Evolutionary conservation across 2,113 vertebrate species (phyloP), one percentile per base, ranked within the genome.

Genomic region (Ciconia maguari): DNA sequence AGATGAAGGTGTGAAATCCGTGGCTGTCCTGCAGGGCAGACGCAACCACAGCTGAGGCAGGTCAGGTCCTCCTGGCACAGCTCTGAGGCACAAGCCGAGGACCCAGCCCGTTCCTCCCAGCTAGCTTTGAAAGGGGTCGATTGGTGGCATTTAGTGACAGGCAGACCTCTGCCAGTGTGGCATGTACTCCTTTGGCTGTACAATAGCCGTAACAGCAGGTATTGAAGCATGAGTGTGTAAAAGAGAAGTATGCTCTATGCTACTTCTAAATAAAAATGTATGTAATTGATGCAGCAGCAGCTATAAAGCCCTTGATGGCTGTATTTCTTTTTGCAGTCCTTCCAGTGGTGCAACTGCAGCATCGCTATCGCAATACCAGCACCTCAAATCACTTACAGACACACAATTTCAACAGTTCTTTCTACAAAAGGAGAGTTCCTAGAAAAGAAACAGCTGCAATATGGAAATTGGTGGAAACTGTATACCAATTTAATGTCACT

Each of bases 171-270:
- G 57, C 51, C 52, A 8, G 20, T 1, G 3, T 9, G 41, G 17
- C 58, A 62, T 19, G 8, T 15, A 9, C 52, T 49, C 38, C 38
- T 76, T 9, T 22, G 42, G n/a, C 75, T 80, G 11, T 25, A 61
- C 12, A 76, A 38, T 8, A 71, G 24, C 44, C 16, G 24, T 16
- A 25, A 11, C 13, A 57, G 61, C 44, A 48, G 5, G 5, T 6
- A 6, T 0, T n/a, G 66, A 44, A 21, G 5, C 18, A 22, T 10
- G 8, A 16, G 6, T 0, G 10, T 21, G 20, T 46, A 24, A 30
- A 77, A 86, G 72, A 70, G 44, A 46, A 46, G 19, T 6, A 7
- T 22, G 41, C 17, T 72, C 58, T 36, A 0, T n/a, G 36, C 64
- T 74, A 1, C 26, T 77, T 34, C 46, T 46, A 38, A 54, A 54